phyloP scores from a whole-genome alignment of 1,140 invertebrate genomes.

The Penaeus indicus region DNA sequence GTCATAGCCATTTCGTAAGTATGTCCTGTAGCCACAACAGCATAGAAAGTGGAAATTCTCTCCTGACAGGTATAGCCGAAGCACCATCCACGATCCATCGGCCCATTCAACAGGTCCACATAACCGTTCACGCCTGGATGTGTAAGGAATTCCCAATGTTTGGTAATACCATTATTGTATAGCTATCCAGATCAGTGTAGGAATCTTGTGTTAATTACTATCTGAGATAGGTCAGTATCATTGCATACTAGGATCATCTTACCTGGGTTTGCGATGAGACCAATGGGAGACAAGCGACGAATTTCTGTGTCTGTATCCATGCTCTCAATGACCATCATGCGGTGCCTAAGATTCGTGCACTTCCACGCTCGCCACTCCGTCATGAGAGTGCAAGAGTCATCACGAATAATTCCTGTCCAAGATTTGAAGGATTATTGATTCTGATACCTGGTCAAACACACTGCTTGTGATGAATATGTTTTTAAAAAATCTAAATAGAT shows the following conservation, averaged over 20 bases:
- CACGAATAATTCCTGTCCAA: conserved; percentile 47
- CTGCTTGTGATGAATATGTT: no score
- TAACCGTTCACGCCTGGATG: conserved; percentile 47
- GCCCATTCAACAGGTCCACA: conserved; percentile 62
- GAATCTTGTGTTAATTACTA: no score
- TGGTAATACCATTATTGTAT: no score
- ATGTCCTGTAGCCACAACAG: conserved; percentile 27
- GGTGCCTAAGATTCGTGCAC: conserved; percentile 40
- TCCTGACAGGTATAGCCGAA: conserved; percentile 62
- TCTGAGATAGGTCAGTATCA: no score
- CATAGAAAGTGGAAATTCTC: conserved; percentile 61
- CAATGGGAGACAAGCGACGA: conserved; percentile 60
- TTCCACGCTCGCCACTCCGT: conserved; percentile 49
- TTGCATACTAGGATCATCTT: neutral
- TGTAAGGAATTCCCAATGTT: neutral
- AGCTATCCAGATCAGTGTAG: no score
- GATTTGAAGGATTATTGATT: neutral
- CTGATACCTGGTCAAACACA: neutral
- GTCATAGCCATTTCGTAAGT: conserved; percentile 61
- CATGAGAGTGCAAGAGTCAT: conserved; percentile 29
- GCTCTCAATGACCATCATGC: conserved; percentile 61
- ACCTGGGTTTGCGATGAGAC: conserved; percentile 62
- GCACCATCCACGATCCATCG: conserved; percentile 59
- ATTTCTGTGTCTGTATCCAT: conserved; percentile 62
- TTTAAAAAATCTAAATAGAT: no score